These are phyloP conservation scores for Sebastes reedi DNA, from an alignment of 2,797 vertebrate genomes.

Conservation along the genomic window DNA sequence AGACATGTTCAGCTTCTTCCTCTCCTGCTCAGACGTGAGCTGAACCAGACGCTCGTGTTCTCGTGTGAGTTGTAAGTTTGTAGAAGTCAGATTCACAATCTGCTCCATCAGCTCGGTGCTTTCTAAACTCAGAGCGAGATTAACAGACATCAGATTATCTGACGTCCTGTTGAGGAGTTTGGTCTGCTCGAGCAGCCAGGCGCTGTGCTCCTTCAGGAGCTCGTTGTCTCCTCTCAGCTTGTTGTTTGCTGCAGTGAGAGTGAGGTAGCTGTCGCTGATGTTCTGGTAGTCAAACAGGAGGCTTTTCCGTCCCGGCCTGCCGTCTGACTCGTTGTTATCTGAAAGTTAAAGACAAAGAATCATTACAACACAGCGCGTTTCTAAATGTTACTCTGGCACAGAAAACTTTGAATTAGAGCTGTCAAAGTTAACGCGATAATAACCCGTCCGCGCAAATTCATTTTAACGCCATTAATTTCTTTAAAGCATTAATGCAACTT, in stretches of 20 bases:
- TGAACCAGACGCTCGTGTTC: constrained; percentile 1
- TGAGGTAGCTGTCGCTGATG: constrained; percentile 23
- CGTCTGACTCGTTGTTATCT: constrained; percentile 8
- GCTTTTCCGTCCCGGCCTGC: neutral
- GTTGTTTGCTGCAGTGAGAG: neutral
- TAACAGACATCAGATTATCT: neutral
- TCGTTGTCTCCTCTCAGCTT: constrained; percentile 19
- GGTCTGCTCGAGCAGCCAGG: constrained; percentile 3
- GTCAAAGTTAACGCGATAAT: too few relatives aligned
- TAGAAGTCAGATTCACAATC: constrained; percentile 29
- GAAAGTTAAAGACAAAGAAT: neutral
- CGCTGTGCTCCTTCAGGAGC: neutral
- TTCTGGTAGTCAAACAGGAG: constrained; percentile 38
- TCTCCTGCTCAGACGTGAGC: neutral
- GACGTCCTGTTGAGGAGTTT: constrained; percentile 24
- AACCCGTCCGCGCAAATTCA: too few relatives aligned
- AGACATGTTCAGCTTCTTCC: constrained; percentile 22
- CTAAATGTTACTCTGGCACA: neutral
- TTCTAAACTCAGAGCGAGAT: constrained; percentile 6
- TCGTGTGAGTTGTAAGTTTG: neutral
- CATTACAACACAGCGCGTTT: neutral
- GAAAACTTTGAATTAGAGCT: neutral
- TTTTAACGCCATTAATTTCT: too few relatives aligned
- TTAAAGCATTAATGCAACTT: too few relatives aligned
- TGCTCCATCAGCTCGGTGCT: neutral